Evolutionary conservation across 2,888 invertebrate genomes (phyloP), one percentile per base, ranked within the genome.

Genomic region (Oxytorus armatus): DNA sequence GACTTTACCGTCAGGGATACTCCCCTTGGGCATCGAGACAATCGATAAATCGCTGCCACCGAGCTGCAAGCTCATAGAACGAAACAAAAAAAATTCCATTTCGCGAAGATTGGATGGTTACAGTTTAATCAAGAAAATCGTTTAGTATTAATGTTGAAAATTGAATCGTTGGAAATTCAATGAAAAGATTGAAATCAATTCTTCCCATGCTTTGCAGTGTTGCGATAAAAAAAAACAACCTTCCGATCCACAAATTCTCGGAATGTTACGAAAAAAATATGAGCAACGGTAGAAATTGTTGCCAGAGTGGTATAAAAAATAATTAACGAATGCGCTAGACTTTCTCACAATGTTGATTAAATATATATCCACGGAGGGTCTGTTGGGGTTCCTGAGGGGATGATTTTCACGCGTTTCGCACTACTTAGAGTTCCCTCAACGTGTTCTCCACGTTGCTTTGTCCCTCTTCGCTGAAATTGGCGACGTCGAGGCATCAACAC

Each of bases 401-500:
- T 81, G 81, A 81, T 74, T 70, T 81, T 70, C 77, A 65, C 81
- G 70, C 77, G 74, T 77, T 77, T 65, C 11, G 47, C 51, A 59
- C 65, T 77, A 74, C 74, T 81, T 65, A 59, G 65, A 18, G 57
- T 33, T 53, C 77, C 77, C 53, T 65, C 42, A 55, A 25, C 53
- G 66, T 39, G 39, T 44, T 25, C 53, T 69, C 29, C 16, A 33
- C 55, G 47, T 55, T 25, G 47, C 21, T 47, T 14, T 44, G 49
- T 73, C 77, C 73, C 80, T 77, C 63, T 65, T 77, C 69, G 36
- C 73, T 57, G 63, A 81, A 74, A 82, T 82, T 78, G 83, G 76
- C 80, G 78, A 91, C 89, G 89, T 77, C 83, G 87, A 14, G 84
- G 89, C 87, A 90, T 91, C 88, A 91, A 88, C 91, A 85, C 91